A percentile compares a stretch with the other conserved stretches of the same genome.
phyloP scores from a whole-genome alignment of 2,888 invertebrate species.

The Amphipoea lucens region DNA sequence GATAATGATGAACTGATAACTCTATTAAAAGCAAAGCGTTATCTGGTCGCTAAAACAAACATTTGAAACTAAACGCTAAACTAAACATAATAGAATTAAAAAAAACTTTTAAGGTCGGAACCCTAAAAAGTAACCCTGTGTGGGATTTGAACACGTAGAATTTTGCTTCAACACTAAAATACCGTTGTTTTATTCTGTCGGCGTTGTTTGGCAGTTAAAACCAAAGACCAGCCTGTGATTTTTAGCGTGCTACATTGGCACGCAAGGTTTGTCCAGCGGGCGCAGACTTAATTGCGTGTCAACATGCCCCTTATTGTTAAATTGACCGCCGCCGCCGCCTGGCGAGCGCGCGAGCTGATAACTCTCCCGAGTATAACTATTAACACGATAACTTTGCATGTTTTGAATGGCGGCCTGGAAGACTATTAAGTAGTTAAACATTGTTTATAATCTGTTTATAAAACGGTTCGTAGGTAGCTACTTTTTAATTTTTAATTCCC shows the following conservation, averaged over 20 bases:
- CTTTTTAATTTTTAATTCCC: neutral
- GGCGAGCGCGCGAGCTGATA: constrained; percentile 47
- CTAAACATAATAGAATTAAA: neutral
- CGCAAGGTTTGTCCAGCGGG: constrained; percentile 67
- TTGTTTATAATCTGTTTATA: constrained; percentile 10
- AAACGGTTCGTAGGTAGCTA: neutral
- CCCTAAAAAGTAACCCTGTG: constrained; percentile 1
- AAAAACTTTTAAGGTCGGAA: neutral
- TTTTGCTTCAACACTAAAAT: constrained; percentile 33
- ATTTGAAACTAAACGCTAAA: neutral
- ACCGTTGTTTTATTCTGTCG: constrained; percentile 30
- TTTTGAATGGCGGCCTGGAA: constrained; percentile 29
- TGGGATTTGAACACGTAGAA: constrained; percentile 28
- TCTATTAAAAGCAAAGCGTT: neutral
- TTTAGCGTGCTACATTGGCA: constrained; percentile 61
- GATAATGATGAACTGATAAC: too few species aligned
- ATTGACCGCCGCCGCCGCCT: constrained; percentile 65
- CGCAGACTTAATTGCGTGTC: constrained; percentile 75
- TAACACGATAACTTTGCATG: constrained; percentile 49
- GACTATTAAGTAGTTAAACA: constrained; percentile 20
- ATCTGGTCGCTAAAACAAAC: neutral
- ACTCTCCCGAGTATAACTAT: constrained; percentile 51
- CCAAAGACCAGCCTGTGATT: constrained; percentile 56
- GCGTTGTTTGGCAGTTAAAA: constrained; percentile 42
- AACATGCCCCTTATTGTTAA: constrained; percentile 72